These are phyloP conservation scores for Tor tambroides DNA, from an alignment of 2,113 vertebrate species.

Conservation along the genomic window DNA sequence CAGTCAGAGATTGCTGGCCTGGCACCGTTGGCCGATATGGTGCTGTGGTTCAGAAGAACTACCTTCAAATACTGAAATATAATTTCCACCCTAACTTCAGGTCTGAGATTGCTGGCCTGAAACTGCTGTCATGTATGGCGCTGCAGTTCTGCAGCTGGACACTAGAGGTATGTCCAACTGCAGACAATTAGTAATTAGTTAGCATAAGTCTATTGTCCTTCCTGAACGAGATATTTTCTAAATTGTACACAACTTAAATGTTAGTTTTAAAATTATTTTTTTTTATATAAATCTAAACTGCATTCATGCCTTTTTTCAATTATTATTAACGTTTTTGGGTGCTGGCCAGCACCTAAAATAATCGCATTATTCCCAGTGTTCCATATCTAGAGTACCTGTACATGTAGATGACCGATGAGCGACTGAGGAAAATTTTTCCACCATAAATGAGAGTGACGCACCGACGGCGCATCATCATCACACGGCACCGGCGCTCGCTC, in stretches of 20 bases:
- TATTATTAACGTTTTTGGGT: background rate
- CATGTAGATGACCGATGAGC: background rate
- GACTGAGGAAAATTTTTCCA: background rate
- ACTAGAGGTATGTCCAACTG: background rate
- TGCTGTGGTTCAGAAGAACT: background rate
- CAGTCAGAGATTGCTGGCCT: background rate
- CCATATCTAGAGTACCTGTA: background rate
- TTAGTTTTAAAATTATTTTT: background rate
- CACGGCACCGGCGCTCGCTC: background rate
- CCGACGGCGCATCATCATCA: constrained; percentile 13
- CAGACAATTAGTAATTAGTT: background rate
- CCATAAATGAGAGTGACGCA: constrained; percentile 9
- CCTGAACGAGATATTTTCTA: background rate
- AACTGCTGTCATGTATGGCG: background rate
- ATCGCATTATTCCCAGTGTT: background rate
- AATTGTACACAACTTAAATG: background rate
- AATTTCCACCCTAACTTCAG: background rate
- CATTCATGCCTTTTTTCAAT: background rate
- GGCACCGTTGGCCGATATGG: background rate
- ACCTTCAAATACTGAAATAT: background rate
- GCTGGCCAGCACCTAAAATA: background rate
- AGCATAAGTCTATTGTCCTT: background rate
- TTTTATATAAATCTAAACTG: background rate
- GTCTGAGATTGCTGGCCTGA: background rate
- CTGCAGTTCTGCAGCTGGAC: background rate